These are phyloP conservation scores for Toxotes jaculatrix DNA, from an alignment of 2,113 vertebrate genomes.

Conservation along the genomic window DNA sequence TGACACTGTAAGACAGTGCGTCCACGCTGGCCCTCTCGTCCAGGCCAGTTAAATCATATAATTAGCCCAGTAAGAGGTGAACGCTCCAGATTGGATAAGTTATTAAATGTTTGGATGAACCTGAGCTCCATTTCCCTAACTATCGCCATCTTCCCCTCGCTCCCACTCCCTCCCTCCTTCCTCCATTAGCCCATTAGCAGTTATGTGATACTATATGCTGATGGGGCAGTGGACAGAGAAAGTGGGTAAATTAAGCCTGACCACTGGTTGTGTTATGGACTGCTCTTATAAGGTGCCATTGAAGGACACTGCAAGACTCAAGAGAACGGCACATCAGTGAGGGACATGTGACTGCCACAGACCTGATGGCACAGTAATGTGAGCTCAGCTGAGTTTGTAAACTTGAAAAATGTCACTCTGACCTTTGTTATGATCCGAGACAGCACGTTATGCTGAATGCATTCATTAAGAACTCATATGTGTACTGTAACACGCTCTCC, in stretches of 20 bases:
- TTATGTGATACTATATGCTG: conserved; percentile 85
- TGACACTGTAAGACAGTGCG: conserved; percentile 77
- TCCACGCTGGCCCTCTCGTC: conserved; percentile 68
- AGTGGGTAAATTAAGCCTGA: conserved; percentile 83
- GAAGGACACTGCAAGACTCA: conserved; percentile 72
- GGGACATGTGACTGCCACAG: conserved; percentile 23
- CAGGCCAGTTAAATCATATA: conserved; percentile 81
- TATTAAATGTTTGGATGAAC: conserved; percentile 87
- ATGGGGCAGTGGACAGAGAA: conserved; percentile 80
- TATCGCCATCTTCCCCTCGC: conserved; percentile 63
- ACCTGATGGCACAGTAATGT: conserved; percentile 64
- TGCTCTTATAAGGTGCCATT: conserved; percentile 72
- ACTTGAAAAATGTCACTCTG: conserved; percentile 51
- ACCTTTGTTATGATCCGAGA: conserved; percentile 56
- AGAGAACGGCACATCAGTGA: conserved; percentile 40
- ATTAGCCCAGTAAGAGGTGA: conserved; percentile 83
- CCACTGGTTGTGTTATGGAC: conserved; percentile 77
- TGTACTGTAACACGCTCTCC: background rate
- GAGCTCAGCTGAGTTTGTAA: conserved; percentile 59
- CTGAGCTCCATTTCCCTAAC: conserved; percentile 81
- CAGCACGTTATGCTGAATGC: conserved; percentile 20
- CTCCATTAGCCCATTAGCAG: conserved; percentile 81
- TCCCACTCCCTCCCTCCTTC: conserved; percentile 44
- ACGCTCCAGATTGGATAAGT: conserved; percentile 81
- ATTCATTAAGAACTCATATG: conserved; percentile 10